Evolutionary conservation across 2,888 invertebrate species (phyloP), one percentile per base, ranked within the genome.

Genomic region (Clitarchus hookeri): DNA sequence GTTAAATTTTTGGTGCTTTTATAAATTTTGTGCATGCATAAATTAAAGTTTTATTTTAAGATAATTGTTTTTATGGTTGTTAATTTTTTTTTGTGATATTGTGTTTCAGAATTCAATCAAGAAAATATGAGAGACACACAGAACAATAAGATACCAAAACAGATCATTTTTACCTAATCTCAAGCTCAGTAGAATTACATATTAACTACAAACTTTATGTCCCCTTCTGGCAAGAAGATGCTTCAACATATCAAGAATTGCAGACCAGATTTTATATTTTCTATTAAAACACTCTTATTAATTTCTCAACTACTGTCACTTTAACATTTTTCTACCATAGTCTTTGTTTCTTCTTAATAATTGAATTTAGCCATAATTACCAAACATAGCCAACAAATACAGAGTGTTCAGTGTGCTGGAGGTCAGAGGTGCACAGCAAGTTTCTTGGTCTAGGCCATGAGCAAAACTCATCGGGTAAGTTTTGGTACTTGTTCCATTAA

Each of bases 221-320:
- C 48, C 48, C 48, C 48, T 48, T 48, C n/a, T 65, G 65, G 65
- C 65, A 11, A 65, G 65, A 65, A 65, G 65, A 65, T 65, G 65
- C 65, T 65, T 65, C 65, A 65, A 65, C 65, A 65, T 65, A 65
- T 65, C 65, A 65, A 65, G 19, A 65, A 65, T n/a, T n/a, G n/a
- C 16, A 65, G 65, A 65, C 23, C n/a, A 65, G 65, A 65, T 65
- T 65, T 65, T 65, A 65, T 65, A 65, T 65, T 65, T 23, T 16
- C 16, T 65, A 65, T 16, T n/a, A 65, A 65, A 1, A 16, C 65
- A 1, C 11, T 65, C 23, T 65, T 65, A 65, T 19, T 65, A 19
- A 65, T 65, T 65, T n/a, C 65, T n/a, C 8, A 65, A 65, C 23
- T 65, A 65, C 65, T n/a, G 65, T 65, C 65, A 65, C 65, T 65